Evolutionary conservation across 2,888 invertebrate genomes (phyloP).

Genomic region (Euphydryas editha): DNA sequence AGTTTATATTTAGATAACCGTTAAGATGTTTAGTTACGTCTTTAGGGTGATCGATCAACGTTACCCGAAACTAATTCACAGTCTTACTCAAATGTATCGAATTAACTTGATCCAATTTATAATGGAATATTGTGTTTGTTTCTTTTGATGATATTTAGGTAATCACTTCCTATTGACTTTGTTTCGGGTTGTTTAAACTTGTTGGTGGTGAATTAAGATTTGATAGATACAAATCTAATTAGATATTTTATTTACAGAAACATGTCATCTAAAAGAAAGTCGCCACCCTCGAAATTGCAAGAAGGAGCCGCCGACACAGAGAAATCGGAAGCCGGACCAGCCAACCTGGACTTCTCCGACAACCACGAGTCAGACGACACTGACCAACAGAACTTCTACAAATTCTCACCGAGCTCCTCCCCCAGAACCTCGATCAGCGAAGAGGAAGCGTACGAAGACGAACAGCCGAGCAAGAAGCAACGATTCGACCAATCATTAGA

Average conservation of each 20-base stretch:
- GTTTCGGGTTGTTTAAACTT: neutral
- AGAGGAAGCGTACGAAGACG: constrained; percentile 85
- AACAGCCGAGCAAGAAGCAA: constrained; percentile 84
- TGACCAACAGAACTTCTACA: constrained; percentile 73
- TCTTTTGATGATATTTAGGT: neutral
- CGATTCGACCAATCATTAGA: constrained; percentile 83
- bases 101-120: neutral
- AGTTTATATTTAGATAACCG: constrained; percentile 11
- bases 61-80: constrained; percentile 9
- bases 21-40: constrained; percentile 4
- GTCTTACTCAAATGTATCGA: neutral
- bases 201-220: neutral
- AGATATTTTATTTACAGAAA: constrained; percentile 87
- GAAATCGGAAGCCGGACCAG: constrained; percentile 79
- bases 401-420: constrained; percentile 77
- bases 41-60: constrained; percentile 8
- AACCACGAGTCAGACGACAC: constrained; percentile 72
- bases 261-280: constrained; percentile 99
- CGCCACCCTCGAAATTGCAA: constrained; percentile 97
- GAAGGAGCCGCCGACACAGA: constrained; percentile 85
- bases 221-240: neutral
- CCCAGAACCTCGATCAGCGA: constrained; percentile 81
- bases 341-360: constrained; percentile 75
- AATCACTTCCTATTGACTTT: neutral
- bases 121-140: neutral